phyloP scores from a whole-genome alignment of 1,140 invertebrate genomes.

The Bicyclus anynana region DNA sequence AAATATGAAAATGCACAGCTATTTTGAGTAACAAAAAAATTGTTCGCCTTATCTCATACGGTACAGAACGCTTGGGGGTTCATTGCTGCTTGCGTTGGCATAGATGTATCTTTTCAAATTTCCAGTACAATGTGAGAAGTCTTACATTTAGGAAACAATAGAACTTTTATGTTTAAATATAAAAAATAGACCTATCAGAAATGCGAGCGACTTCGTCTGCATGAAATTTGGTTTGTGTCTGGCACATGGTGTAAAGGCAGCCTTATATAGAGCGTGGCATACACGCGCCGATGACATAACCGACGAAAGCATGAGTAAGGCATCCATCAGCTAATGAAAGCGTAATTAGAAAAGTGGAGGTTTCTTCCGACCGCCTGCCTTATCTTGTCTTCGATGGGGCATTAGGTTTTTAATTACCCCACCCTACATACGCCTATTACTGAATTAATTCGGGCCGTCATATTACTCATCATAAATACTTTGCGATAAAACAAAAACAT shows the following conservation, averaged over 20 bases:
- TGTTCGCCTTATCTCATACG: slow-evolving; percentile 4
- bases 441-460: slow-evolving; percentile 13
- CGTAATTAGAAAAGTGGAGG: slow-evolving; percentile 71
- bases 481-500: neutral
- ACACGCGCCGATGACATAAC: slow-evolving; percentile 19
- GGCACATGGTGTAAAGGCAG: neutral
- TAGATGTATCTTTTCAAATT: slow-evolving; percentile 21
- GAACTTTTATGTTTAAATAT: neutral
- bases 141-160: slow-evolving; percentile 9
- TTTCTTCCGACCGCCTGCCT: slow-evolving; percentile 66
- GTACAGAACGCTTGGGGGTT: slow-evolving; percentile 16
- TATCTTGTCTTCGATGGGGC: slow-evolving; percentile 73
- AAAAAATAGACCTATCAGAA: neutral
- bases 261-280: neutral
- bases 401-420: slow-evolving; percentile 69
- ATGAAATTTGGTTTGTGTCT: too few species aligned
- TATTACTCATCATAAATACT: slow-evolving; percentile 7
- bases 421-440: slow-evolving; percentile 33
- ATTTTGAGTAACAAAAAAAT: slow-evolving; percentile 27
- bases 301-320: slow-evolving; percentile 38
- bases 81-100: slow-evolving; percentile 21
- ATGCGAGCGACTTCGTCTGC: too few species aligned
- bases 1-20: slow-evolving; percentile 27
- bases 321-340: slow-evolving; percentile 73
- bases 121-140: slow-evolving; percentile 8